Base-by-base conservation (phyloP, 92 coral and sea anemone genomes). In the Desmophyllum pertusum region DNA sequence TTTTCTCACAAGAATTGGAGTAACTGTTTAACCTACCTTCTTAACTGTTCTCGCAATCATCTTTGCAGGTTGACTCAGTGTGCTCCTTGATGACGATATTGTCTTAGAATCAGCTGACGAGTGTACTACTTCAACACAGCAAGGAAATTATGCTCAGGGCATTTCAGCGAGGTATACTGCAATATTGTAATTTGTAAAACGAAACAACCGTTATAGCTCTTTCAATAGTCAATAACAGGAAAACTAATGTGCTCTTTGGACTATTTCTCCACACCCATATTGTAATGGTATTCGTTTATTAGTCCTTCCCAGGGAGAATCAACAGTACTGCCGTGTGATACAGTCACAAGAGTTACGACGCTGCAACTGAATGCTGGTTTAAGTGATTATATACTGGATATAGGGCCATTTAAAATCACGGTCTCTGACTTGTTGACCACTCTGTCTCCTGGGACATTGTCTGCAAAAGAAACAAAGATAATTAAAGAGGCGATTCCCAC, bases 401-500 rank as follows among this genome's bases (percentile, higher is more conserved):
- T 76, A 41, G 89, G 84, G 10, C 78, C 84, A 41, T 76, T 67
- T 66, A 73, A 46, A 64, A 46, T 73, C 29, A 74, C 70, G 2
- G 59, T 40, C 18, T 35, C 36, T 27, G 85, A 86, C 50, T 18
- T 82, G 74, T 42, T 77, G 76, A 85, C 87, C 86, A 71, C 84
- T 19, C 73, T 89, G 8, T 38, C 83, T 55, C 87, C 85, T 23
- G 76, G 84, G 2, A 69, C 86, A 19, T 41, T 90, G 21, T 29
- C 81, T 39, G 63, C 41, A 33, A 30, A 80, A 39, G 84, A 80
- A 67, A 57, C 75, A 61, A 15, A 73, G 73, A 65, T 25, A 41
- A 70, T 81, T 29, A 86, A 71, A 59, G 39, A 39, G 21, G 78
- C 50, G 72, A 69, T 75, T 61, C 87, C 90, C 41, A 21, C 29